Conservation (phyloP, 2,113 vertebrate genomes). For the Pseudonaja textilis region DNA sequence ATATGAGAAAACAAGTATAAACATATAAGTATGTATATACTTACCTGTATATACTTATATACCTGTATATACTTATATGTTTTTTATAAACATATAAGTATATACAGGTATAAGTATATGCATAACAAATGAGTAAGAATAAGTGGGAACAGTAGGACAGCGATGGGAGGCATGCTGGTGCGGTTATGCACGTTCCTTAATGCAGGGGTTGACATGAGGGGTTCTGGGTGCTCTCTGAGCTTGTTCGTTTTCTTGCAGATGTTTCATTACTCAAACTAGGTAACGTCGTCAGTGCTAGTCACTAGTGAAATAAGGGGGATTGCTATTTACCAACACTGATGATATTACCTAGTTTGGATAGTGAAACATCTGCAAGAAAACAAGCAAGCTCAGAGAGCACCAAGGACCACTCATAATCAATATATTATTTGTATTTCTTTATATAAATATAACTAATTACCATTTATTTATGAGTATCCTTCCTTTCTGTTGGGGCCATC, state of each 20-base stretch:
- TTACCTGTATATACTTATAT: too few relatives aligned
- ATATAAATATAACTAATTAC: slow-evolving; percentile 38
- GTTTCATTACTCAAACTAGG: neutral
- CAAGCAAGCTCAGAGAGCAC: neutral
- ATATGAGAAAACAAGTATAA: too few relatives aligned
- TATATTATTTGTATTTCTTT: slow-evolving; percentile 25
- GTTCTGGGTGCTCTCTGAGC: neutral
- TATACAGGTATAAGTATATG: too few relatives aligned
- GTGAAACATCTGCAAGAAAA: neutral
- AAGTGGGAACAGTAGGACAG: too few relatives aligned
- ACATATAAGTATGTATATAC: too few relatives aligned
- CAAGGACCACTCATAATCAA: neutral
- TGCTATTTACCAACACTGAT: neutral
- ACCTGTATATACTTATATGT: too few relatives aligned
- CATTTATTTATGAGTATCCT: slow-evolving; percentile 37
- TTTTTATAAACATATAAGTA: too few relatives aligned
- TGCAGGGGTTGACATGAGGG: neutral
- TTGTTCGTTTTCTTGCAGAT: neutral
- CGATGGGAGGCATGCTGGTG: too few relatives aligned
- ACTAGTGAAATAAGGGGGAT: neutral
- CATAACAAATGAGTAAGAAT: too few relatives aligned
- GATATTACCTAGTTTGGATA: neutral
- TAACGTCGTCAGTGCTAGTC: neutral
- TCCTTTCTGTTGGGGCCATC: slow-evolving; percentile 27
- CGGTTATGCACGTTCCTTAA: too few relatives aligned